phyloP scores from a whole-genome alignment of 2,797 vertebrate genomes.

The Petrocephalus sullivani region DNA sequence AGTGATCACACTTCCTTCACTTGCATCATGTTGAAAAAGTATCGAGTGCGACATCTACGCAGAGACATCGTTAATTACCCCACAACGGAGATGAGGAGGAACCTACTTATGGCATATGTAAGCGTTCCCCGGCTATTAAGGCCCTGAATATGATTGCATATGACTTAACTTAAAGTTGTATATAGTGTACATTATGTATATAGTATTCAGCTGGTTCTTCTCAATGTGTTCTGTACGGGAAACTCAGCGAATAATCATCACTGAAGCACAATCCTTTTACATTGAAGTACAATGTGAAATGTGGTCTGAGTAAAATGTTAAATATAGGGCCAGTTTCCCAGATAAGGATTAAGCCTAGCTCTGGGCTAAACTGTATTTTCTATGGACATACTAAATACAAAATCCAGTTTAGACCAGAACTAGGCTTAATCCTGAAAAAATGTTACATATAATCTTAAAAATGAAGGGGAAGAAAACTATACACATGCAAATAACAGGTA shows the following conservation, averaged over 20 bases:
- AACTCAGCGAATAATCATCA: neutral
- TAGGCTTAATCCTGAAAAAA: slow-evolving; percentile 28
- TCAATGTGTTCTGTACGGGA: neutral
- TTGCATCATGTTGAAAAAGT: slow-evolving; percentile 39
- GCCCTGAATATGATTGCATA: neutral
- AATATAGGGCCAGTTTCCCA: slow-evolving; percentile 40
- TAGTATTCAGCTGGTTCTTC: neutral
- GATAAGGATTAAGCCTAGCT: too few relatives aligned
- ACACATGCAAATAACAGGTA: neutral
- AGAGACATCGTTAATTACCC: slow-evolving; percentile 40
- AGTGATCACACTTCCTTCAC: slow-evolving; percentile 37
- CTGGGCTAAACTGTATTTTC: too few relatives aligned
- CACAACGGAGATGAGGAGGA: slow-evolving; percentile 41
- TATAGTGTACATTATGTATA: slow-evolving; percentile 34
- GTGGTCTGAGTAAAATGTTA: slow-evolving; percentile 63
- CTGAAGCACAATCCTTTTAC: neutral
- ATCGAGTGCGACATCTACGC: slow-evolving; percentile 34
- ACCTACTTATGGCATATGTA: slow-evolving; percentile 37
- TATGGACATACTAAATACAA: too few relatives aligned
- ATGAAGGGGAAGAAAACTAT: slow-evolving; percentile 2
- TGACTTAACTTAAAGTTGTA: neutral
- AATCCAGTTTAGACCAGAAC: too few relatives aligned
- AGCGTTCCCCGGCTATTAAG: neutral
- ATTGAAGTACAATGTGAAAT: slow-evolving; percentile 46
- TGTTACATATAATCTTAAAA: slow-evolving; percentile 69